Evolutionary conservation across 2,113 vertebrate genomes (phyloP).

Genomic region (Eolophus roseicapilla): DNA sequence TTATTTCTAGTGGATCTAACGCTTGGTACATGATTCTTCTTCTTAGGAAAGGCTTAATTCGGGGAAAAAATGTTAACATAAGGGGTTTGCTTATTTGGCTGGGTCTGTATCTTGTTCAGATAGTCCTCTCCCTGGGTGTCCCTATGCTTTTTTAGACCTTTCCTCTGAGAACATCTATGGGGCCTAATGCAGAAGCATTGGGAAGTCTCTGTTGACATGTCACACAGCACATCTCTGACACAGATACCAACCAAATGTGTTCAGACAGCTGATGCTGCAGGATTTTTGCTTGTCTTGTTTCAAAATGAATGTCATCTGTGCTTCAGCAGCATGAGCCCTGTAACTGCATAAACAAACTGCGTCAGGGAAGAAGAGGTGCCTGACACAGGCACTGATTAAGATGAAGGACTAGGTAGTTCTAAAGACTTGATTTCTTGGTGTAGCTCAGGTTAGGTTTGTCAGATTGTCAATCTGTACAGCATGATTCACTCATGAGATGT

Average conservation of each 20-base stretch:
- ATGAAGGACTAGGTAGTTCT: neutral
- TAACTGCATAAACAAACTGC: neutral
- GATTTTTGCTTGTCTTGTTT: neutral
- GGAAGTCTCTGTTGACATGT: neutral
- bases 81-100: neutral
- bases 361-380: neutral
- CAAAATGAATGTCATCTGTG: neutral
- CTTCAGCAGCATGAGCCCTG: neutral
- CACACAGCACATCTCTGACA: neutral
- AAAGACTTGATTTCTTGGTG: neutral
- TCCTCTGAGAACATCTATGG: neutral
- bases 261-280: neutral
- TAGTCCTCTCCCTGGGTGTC: neutral
- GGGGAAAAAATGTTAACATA: neutral
- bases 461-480: neutral
- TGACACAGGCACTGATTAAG: neutral
- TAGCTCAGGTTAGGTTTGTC: conserved; percentile 2
- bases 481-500: conserved; percentile 24
- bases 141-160: neutral
- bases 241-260: neutral
- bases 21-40: neutral
- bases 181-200: neutral
- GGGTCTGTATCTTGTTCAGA: neutral
- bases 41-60: neutral
- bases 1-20: neutral